Evolutionary conservation across 2,113 vertebrate genomes (phyloP).

Genomic region (Benitochromis conjunctus): DNA sequence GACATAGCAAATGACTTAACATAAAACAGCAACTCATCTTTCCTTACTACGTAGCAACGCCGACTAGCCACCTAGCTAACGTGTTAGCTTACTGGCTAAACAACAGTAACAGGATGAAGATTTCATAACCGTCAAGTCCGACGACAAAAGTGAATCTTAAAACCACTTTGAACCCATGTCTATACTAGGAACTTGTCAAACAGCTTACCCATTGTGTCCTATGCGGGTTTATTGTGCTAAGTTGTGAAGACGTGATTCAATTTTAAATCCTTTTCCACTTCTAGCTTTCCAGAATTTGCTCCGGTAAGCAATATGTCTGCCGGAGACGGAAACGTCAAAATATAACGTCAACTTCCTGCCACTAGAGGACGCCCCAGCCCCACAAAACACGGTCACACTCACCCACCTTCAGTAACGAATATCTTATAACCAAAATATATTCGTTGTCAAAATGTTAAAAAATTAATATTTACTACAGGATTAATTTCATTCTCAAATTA

Average conservation of each 20-base stretch:
- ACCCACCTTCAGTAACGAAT: not conserved
- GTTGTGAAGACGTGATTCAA: conserved; percentile 10
- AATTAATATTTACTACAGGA: not conserved
- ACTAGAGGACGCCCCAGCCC: conserved; percentile 15
- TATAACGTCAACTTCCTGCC: conserved; percentile 36
- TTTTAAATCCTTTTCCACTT: conserved; percentile 43
- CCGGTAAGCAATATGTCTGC: conserved; percentile 76
- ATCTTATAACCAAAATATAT: no score
- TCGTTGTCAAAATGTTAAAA: no score
- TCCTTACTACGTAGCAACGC: not conserved
- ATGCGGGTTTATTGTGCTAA: not conserved
- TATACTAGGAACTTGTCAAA: not conserved
- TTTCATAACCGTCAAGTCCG: conserved; percentile 13
- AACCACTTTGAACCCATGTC: not conserved
- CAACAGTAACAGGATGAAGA: conserved; percentile 23
- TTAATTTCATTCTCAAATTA: not conserved
- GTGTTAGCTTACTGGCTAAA: conserved; percentile 22
- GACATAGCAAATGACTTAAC: not conserved
- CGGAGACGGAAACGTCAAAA: conserved; percentile 51
- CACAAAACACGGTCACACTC: not conserved
- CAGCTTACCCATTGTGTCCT: conserved; percentile 71
- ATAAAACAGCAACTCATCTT: not conserved
- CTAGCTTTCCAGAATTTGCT: conserved; percentile 68
- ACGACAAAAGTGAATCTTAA: not conserved
- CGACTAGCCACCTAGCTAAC: conserved; percentile 25